Base-by-base conservation (phyloP, 2,888 invertebrate genomes). In the Subacronicta megacephala region DNA sequence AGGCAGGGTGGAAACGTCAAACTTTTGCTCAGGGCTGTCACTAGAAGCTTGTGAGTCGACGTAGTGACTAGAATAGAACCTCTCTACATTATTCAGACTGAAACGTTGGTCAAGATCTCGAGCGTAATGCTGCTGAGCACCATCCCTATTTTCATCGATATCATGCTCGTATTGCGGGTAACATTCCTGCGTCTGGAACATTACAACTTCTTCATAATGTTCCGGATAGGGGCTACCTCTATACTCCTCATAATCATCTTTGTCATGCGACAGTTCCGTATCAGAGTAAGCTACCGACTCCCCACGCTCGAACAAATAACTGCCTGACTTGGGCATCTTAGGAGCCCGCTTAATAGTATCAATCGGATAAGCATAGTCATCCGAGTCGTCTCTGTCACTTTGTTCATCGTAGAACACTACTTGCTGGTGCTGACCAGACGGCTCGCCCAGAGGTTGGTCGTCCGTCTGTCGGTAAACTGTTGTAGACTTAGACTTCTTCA, bases 1-100 rank as follows among this genome's bases (percentile, higher is more conserved):
- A n/a, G 97, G 97, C 77, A 97, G 95, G 20, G 95, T 96, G 31
- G 96, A 95, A 16, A 97, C 96, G 79, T 97, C 97, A 81, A 97
- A 96, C 81, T 95, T 95, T 54, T 96, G 96, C 71, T 97, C 97
- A n/a, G 96, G 96, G 54, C 96, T 91, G 83, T 96, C 95, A 84
- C 95, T 94, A 74, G 95, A 89, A 78, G 96, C 95, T 84, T 97
- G 95, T 76, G 95, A 94, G 88, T 96, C 91, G 70, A 95, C 87
- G 82, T 95, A 85, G 74, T 94, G 84, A 90, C 95, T 88, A 85
- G 90, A 89, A 89, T 95, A 86, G 87, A 89, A 91, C 76, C 93
- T 81, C 80, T 93, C 88, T 31, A 93, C 94, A 76, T 93, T 93
- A 70, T 94, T 94, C 60, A 94, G 80, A 81, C 92, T 94, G 70